Base-by-base conservation (phyloP, 2,888 invertebrate species). In the Therioaphis trifolii region DNA sequence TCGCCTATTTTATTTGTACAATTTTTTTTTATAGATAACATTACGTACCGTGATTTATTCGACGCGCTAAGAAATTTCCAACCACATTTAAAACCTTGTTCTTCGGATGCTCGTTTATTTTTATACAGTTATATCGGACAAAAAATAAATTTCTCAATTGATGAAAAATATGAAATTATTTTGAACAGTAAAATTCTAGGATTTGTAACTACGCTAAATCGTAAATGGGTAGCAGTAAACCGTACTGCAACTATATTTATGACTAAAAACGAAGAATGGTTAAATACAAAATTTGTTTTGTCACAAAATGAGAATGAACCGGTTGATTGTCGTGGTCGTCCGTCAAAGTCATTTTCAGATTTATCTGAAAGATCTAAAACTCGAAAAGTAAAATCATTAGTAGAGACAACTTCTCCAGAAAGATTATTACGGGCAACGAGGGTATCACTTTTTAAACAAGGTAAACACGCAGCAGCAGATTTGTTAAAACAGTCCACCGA, bases 391-490 rank as follows among this genome's bases (percentile, higher is more conserved):
- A 72, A 72, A 72, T 15, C 49, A 72, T 12, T 52, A 72, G 49
- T 29, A 15, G 52, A 52, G 29, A 52, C 49, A 52, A 72, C 7
- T 5, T 35, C 71, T 29, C 71, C 71, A 29, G 71, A 72, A 5
- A 72, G 71, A 52, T 52, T 72, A 72, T 11, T 52, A 11, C 27
- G 71, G 0, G 49, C n/a, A 15, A 72, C 71, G n/a, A 72, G 71
- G 52, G 49, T 52, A 27, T 49, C 71, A 49, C 49, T 71, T 71
- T 71, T 71, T 71, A 71, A 71, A 46, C 18, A 49, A 11, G 71
- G 71, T 71, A 71, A 71, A 27, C 71, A 49, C 27, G 71, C 49
- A 71, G 71, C 71, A 71, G 71, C 49, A 0, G 49, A 71, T 71
- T 49, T 49, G 49, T 71, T 71, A 3, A 71, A 71, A 71, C 46